Evolutionary conservation across 2,888 invertebrate species (phyloP).

Genomic region (Sarcophaga carnaria): DNA sequence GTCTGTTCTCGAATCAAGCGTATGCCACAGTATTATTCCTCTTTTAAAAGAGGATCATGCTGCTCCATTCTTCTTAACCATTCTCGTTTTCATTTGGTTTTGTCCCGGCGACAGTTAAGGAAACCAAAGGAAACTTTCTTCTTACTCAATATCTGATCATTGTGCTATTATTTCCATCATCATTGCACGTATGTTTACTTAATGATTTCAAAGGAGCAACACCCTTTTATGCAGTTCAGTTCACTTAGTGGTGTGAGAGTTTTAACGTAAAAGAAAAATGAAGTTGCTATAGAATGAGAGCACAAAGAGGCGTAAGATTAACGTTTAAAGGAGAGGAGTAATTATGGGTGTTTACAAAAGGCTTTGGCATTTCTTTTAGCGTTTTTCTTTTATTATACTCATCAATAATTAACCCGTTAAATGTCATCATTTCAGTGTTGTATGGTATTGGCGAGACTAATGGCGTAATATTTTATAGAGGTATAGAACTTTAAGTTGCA

Average conservation of each 20-base stretch:
- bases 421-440: not conserved
- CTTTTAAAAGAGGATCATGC: too few species aligned
- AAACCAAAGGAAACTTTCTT: too few species aligned
- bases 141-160: too few species aligned
- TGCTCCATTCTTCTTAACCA: too few species aligned
- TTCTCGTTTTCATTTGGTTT: too few species aligned
- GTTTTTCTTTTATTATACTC: slow-evolving; percentile 3
- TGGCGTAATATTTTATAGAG: too few species aligned
- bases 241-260: not conserved
- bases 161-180: too few species aligned
- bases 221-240: slow-evolving; percentile 42
- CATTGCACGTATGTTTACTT: not conserved
- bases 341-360: slow-evolving; percentile 24
- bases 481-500: too few species aligned
- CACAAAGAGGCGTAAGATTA: not conserved
- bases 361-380: not conserved
- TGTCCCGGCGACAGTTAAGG: too few species aligned
- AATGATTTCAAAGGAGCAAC: slow-evolving; percentile 35
- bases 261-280: not conserved
- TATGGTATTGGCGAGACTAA: too few species aligned
- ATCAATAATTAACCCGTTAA: slow-evolving; percentile 45
- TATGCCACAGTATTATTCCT: too few species aligned
- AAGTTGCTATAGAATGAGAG: not conserved
- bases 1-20: too few species aligned
- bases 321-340: not conserved